These are phyloP conservation scores for Cladopsammia gracilis DNA, from an alignment of 64 coral and sea anemone genomes.

Conservation along the genomic window DNA sequence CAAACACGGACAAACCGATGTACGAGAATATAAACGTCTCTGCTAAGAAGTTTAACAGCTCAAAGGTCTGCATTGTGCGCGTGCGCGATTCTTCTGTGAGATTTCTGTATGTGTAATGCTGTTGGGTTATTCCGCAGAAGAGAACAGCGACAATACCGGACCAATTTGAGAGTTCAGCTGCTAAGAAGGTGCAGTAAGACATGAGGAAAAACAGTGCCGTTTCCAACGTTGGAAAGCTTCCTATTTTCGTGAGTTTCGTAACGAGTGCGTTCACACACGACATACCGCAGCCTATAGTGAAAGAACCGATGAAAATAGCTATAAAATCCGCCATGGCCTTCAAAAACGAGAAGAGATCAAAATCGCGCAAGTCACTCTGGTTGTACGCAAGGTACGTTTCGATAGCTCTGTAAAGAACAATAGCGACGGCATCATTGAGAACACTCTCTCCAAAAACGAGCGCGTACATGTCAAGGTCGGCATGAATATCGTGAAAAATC, in stretches of 20 bases:
- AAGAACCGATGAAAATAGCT: constrained; percentile 93
- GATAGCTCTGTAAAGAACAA: constrained; percentile 96
- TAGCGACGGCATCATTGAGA: constrained; percentile 93
- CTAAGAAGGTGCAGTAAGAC: constrained; percentile 96
- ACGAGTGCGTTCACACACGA: constrained; percentile 92
- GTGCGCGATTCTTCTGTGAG: constrained; percentile 91
- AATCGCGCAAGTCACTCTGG: constrained; percentile 91
- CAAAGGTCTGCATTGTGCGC: constrained; percentile 92
- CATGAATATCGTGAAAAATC: constrained; percentile 95
- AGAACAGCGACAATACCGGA: constrained; percentile 96
- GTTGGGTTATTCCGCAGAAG: constrained; percentile 96
- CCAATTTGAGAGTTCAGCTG: constrained; percentile 94
- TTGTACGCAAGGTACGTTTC: constrained; percentile 98
- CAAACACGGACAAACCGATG: constrained; percentile 94
- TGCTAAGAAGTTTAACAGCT: constrained; percentile 94
- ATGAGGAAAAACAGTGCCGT: constrained; percentile 94
- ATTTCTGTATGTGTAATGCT: constrained; percentile 98
- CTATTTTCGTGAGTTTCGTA: constrained; percentile 96
- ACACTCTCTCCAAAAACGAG: constrained; percentile 98
- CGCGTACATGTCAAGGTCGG: constrained; percentile 96
- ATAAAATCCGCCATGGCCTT: constrained; percentile 89
- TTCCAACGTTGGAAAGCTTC: constrained; percentile 95
- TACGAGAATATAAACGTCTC: constrained; percentile 99
- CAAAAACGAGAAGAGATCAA: constrained; percentile 89
- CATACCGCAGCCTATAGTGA: constrained; percentile 90